Conservation (phyloP, 2,888 invertebrate genomes). For the Anthophora plumipes region DNA sequence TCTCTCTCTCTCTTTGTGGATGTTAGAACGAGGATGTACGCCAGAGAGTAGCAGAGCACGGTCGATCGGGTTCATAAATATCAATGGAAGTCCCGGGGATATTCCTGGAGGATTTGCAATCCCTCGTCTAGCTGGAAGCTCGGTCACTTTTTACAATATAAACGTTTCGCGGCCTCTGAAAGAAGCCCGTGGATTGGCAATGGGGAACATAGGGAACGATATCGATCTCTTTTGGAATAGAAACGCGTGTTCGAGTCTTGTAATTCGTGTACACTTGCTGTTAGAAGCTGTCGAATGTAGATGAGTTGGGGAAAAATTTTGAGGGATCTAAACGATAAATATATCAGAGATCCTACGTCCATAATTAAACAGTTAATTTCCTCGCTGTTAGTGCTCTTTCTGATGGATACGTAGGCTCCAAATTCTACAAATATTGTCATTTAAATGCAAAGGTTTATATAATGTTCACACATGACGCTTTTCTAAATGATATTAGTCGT, state of each 20-base stretch:
- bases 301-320: too few relatives aligned
- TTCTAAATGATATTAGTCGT: too few relatives aligned
- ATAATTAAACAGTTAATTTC: too few relatives aligned
- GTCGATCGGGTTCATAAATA: slow-evolving; percentile 60
- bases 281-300: neutral
- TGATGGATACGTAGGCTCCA: too few relatives aligned
- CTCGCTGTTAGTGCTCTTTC: too few relatives aligned
- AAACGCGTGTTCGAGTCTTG: slow-evolving; percentile 5
- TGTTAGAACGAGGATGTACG: too few relatives aligned
- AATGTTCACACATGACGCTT: too few relatives aligned
- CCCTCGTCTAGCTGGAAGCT: slow-evolving; percentile 39
- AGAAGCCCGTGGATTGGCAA: slow-evolving; percentile 55
- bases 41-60: neutral
- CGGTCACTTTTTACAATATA: slow-evolving; percentile 66
- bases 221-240: slow-evolving; percentile 54
- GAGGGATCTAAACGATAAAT: too few relatives aligned
- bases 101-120: slow-evolving; percentile 65
- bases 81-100: slow-evolving; percentile 56
- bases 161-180: slow-evolving; percentile 54
- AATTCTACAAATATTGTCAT: too few relatives aligned
- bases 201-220: slow-evolving; percentile 50
- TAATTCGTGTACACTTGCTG: too few relatives aligned
- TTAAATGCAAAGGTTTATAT: too few relatives aligned
- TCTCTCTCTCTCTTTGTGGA: neutral
- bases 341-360: too few relatives aligned